phyloP scores from a whole-genome alignment of 2,797 vertebrate genomes.

The Acrossocheilus fasciatus region DNA sequence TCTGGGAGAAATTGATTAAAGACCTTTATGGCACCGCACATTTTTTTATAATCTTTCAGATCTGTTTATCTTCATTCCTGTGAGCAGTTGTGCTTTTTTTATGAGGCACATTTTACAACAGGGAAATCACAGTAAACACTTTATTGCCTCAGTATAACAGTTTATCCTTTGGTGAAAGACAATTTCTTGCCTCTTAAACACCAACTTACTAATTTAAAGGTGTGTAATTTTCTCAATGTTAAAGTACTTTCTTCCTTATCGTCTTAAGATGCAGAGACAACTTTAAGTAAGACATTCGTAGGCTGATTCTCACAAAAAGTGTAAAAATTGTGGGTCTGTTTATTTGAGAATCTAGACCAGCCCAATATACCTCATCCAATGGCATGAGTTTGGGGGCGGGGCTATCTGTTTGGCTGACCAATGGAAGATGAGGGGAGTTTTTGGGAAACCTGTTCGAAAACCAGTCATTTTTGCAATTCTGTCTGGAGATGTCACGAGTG shows the following conservation, averaged over 20 bases:
- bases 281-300: not conserved
- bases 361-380: not conserved
- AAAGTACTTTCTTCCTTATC: not conserved
- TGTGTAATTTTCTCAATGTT: not conserved
- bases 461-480: not conserved
- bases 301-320: not conserved
- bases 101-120: constrained; percentile 39
- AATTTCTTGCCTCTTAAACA: constrained; percentile 21
- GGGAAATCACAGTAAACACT: constrained; percentile 7
- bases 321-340: not conserved
- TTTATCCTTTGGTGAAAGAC: constrained; percentile 16
- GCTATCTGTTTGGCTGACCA: not conserved
- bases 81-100: constrained; percentile 26
- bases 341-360: constrained; percentile 3
- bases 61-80: constrained; percentile 35
- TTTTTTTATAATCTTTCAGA: constrained; percentile 24
- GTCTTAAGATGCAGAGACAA: not conserved
- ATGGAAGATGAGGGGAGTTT: not conserved
- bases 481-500: not conserved
- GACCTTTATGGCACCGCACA: not conserved
- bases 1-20: constrained; percentile 33
- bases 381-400: not conserved
- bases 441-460: not conserved
- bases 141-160: constrained; percentile 3
- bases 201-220: not conserved